Evolutionary conservation across 35 echinoderm and acorn worm species (phyloP), one percentile per base, ranked within the genome.

Genomic region (Ophioderma brevispina): DNA sequence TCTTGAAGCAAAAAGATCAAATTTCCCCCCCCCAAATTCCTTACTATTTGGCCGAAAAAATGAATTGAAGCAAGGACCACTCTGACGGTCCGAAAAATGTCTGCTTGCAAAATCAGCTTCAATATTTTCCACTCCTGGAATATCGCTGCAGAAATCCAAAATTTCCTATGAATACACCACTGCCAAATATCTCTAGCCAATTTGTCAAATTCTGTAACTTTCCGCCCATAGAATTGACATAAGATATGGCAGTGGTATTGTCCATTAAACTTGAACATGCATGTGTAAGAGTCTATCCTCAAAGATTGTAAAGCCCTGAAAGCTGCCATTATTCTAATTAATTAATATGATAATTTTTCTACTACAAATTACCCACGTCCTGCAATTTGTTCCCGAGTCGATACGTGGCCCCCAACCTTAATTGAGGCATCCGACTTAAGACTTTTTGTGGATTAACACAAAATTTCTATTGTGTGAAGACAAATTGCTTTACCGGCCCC

Each of bases 351-450:
- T 52, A n/a, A 11, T 52, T 52, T 52, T 52, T 8, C 21, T 52
- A 8, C 46, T 8, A 52, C 21, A 11, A 11, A 21, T 52, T 52
- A n/a, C 46, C 46, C 8, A 52, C 46, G 46, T 11, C 46, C 46
- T 52, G 8, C 46, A 52, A 52, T 11, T 52, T 52, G 8, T 21
- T 52, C 46, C n/a, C 8, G 46, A 52, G 21, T 52, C 89, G 38
- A 36, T 46, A 15, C 56, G 30, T 23, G 86, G n/a, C n/a, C 91
- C 49, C 79, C 86, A n/a, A n/a, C 91, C n/a, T 81, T 31, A 0
- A 5, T 64, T 0, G 92, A 94, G 1, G 87, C 87, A 89, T 94
- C 92, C 28, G 63, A 79, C 31, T 59, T n/a, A 94, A 40, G 36
- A 64, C 46, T 39, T 38, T 25, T 18, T 91, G 18, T 78, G 36